Percentiles rank a stretch among this genome's conserved stretches.
These are phyloP conservation scores for Rhingia rostrata DNA, from an alignment of 2,888 invertebrate genomes.

Conservation along the genomic window DNA sequence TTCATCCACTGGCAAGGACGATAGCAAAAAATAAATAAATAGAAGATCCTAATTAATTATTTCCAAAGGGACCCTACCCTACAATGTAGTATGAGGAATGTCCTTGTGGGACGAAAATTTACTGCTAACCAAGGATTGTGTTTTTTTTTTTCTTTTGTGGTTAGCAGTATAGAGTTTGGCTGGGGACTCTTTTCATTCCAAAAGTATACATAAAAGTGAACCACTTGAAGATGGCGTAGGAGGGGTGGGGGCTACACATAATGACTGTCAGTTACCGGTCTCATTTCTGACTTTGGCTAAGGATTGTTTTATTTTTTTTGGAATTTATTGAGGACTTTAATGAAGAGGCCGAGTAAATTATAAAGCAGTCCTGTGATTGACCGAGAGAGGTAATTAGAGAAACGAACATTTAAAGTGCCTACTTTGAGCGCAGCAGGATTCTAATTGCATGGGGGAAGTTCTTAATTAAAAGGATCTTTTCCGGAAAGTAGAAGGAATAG, in stretches of 20 bases:
- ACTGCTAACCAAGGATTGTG: slow-evolving; percentile 43
- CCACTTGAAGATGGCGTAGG: slow-evolving; percentile 8
- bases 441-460: slow-evolving; percentile 36
- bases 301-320: slow-evolving; percentile 19
- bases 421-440: slow-evolving; percentile 30
- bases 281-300: slow-evolving; percentile 32
- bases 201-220: slow-evolving; percentile 28
- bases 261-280: slow-evolving; percentile 62
- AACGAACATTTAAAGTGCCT: slow-evolving; percentile 23
- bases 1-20: slow-evolving; percentile 74
- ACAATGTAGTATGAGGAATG: neutral
- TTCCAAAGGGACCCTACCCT: neutral
- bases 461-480: slow-evolving; percentile 54
- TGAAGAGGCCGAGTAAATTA: slow-evolving; percentile 28
- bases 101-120: slow-evolving; percentile 1
- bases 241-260: slow-evolving; percentile 27
- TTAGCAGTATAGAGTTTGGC: neutral
- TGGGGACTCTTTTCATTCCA: slow-evolving; percentile 29
- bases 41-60: slow-evolving; percentile 46
- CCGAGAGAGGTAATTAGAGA: slow-evolving; percentile 44
- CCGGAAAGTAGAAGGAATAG: neutral
- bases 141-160: slow-evolving; percentile 15
- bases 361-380: slow-evolving; percentile 51
- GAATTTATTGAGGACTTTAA: slow-evolving; percentile 55
- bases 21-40: neutral